Conservation (phyloP, 2,797 vertebrate genomes). For the Myoxocephalus aenaeus region DNA sequence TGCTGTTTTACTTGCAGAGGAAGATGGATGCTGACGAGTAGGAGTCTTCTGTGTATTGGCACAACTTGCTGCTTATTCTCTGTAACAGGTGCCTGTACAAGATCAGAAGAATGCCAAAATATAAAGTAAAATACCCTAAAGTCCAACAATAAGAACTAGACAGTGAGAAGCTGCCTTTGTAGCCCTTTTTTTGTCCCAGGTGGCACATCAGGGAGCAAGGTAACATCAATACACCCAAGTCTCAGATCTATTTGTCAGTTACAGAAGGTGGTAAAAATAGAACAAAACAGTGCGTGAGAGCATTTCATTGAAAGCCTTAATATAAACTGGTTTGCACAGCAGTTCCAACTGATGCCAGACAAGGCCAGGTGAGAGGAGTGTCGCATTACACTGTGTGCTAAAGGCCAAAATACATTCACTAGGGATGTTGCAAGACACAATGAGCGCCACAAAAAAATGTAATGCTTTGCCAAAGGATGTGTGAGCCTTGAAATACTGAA, state of each 20-base stretch:
- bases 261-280: slow-evolving; percentile 36
- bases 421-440: background rate
- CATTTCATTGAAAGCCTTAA: slow-evolving; percentile 33
- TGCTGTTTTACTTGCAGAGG: slow-evolving; percentile 8
- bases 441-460: background rate
- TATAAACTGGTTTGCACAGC: slow-evolving; percentile 28
- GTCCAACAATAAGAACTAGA: slow-evolving; percentile 7
- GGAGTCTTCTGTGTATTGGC: background rate
- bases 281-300: slow-evolving; percentile 6
- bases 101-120: background rate
- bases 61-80: background rate
- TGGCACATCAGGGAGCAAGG: slow-evolving; percentile 13
- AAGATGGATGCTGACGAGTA: background rate
- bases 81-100: background rate
- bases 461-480: background rate
- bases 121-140: background rate
- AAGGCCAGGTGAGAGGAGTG: slow-evolving; percentile 13
- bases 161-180: slow-evolving; percentile 9
- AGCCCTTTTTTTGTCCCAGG: slow-evolving; percentile 4
- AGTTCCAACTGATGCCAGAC: slow-evolving; percentile 5
- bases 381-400: slow-evolving; percentile 4
- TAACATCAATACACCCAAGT: slow-evolving; percentile 26
- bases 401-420: slow-evolving; percentile 8
- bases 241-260: slow-evolving; percentile 37
- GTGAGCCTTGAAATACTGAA: background rate